Percentiles rank a stretch among this genome's conserved stretches.
These are phyloP conservation scores for Leucophenga varia DNA, from an alignment of 1,140 invertebrate species.

Conservation along the genomic window DNA sequence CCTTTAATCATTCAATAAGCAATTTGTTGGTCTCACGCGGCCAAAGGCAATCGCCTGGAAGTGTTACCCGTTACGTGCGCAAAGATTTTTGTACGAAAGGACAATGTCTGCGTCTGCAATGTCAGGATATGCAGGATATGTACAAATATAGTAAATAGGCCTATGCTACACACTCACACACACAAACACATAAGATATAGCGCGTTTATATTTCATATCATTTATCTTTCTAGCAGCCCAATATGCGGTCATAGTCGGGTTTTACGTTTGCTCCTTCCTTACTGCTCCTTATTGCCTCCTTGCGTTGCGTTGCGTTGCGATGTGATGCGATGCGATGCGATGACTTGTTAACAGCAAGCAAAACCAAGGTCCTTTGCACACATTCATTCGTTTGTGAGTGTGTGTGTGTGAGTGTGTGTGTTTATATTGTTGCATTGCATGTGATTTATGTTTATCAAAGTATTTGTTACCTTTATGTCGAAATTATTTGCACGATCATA, in stretches of 20 bases:
- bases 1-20: slow-evolving; percentile 52
- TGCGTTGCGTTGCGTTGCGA: no score
- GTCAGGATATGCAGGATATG: not conserved
- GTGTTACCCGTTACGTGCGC: slow-evolving; percentile 13
- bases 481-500: slow-evolving; percentile 49
- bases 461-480: slow-evolving; percentile 52
- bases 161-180: not conserved
- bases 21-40: slow-evolving; percentile 27
- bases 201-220: slow-evolving; percentile 52
- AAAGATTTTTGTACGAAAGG: slow-evolving; percentile 26
- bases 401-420: slow-evolving; percentile 7
- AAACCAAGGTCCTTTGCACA: no score
- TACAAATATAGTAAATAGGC: no score
- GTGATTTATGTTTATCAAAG: slow-evolving; percentile 52
- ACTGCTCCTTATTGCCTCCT: no score
- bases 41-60: no score
- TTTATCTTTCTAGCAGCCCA: slow-evolving; percentile 48
- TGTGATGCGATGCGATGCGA: no score
- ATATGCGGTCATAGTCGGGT: slow-evolving; percentile 32
- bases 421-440: no score
- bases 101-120: slow-evolving; percentile 45
- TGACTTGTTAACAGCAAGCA: no score
- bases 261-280: no score
- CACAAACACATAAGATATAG: slow-evolving; percentile 11
- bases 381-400: no score